Percentiles rank a stretch among this genome's conserved stretches.
These are phyloP conservation scores for Oligia strigilis DNA, from an alignment of 2,888 invertebrate genomes.

Conservation along the genomic window DNA sequence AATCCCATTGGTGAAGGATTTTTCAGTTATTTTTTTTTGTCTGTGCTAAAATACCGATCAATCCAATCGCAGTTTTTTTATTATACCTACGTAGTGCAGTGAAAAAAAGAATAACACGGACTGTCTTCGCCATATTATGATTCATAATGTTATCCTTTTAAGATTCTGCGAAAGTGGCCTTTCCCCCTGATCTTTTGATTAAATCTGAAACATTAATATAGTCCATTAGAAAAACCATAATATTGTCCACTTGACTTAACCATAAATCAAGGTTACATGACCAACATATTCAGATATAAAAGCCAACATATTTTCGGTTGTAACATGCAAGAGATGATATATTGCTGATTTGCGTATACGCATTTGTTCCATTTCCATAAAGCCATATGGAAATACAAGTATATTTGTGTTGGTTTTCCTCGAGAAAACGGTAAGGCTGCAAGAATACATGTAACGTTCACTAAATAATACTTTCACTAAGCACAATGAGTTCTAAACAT, in stretches of 20 bases:
- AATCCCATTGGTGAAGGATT: too few species aligned
- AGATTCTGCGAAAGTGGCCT: too few species aligned
- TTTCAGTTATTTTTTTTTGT: too few species aligned
- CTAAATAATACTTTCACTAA: constrained; percentile 60
- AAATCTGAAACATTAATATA: background rate
- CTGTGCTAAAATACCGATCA: too few species aligned
- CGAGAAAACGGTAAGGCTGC: constrained; percentile 39
- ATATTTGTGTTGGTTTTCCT: constrained; percentile 43
- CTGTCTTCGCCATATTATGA: too few species aligned
- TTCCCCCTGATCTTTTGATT: background rate
- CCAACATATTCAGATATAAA: constrained; percentile 18
- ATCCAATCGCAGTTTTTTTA: too few species aligned
- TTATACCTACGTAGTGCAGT: too few species aligned
- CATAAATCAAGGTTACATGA: constrained; percentile 21
- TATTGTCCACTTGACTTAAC: constrained; percentile 4
- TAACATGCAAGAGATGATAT: constrained; percentile 30
- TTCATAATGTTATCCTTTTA: too few species aligned
- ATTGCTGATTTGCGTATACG: constrained; percentile 15
- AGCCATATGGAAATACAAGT: constrained; percentile 29
- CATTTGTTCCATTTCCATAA: constrained; percentile 20
- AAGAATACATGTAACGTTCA: constrained; percentile 37
- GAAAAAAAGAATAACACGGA: too few species aligned
- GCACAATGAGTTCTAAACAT: constrained; percentile 50
- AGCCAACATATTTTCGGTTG: constrained; percentile 22
- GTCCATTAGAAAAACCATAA: constrained; percentile 22